Conservation (phyloP, 2,888 invertebrate species). For the Aphrophora alni region DNA sequence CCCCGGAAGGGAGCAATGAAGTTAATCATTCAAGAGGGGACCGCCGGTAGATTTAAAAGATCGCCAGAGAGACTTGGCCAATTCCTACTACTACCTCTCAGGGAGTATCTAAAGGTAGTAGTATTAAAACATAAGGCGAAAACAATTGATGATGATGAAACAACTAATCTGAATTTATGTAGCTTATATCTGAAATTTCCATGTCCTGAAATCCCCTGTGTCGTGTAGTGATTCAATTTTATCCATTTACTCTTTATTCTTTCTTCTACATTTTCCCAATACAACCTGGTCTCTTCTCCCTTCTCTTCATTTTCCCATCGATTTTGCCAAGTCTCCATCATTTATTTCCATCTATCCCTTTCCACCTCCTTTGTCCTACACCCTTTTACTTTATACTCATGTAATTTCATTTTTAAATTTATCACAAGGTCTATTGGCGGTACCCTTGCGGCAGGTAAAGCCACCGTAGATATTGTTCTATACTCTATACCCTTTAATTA, state of each 20-base stretch:
- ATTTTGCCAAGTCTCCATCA: neutral
- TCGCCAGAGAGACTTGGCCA: too few relatives aligned
- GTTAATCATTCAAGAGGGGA: too few relatives aligned
- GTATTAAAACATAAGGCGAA: too few relatives aligned
- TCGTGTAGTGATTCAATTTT: neutral
- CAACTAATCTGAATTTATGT: neutral
- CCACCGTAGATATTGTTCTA: constrained; percentile 5
- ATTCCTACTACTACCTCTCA: too few relatives aligned
- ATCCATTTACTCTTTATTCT: neutral
- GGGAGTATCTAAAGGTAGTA: too few relatives aligned
- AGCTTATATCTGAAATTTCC: neutral
- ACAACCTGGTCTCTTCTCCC: constrained; percentile 2
- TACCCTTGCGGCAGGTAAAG: neutral
- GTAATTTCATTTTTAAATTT: neutral
- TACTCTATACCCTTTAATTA: constrained; percentile 12
- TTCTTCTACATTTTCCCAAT: neutral
- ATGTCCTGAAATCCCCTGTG: neutral
- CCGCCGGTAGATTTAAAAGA: too few relatives aligned
- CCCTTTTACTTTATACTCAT: neutral
- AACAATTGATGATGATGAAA: too few relatives aligned
- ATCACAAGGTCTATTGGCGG: neutral
- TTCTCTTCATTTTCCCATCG: neutral
- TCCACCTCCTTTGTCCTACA: neutral
- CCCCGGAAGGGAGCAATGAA: too few relatives aligned
- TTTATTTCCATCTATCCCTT: neutral